phyloP scores from a whole-genome alignment of 2,797 vertebrate species.

The Arnoldichthys spilopterus region DNA sequence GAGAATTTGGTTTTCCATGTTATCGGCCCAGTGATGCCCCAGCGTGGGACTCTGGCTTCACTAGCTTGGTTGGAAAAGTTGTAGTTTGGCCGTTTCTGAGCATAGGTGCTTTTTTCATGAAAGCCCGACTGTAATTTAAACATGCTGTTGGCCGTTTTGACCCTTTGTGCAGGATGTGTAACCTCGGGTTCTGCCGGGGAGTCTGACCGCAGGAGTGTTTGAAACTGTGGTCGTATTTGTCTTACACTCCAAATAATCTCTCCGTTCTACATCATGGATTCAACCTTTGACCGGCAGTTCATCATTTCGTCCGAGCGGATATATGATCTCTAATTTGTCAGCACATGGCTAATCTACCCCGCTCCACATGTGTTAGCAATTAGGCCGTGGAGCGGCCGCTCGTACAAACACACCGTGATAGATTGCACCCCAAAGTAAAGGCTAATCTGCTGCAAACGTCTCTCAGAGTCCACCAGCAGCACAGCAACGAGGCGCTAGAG shows the following conservation, averaged over 20 bases:
- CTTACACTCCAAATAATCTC: conserved; percentile 58
- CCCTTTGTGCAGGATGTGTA: neutral
- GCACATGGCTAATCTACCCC: conserved; percentile 40
- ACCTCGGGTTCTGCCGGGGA: neutral
- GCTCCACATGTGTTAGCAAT: conserved; percentile 62
- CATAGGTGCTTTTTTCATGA: neutral
- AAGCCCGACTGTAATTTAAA: neutral
- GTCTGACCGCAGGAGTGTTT: neutral
- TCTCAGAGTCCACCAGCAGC: neutral
- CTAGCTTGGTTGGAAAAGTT: neutral
- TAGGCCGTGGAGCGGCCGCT: conserved; percentile 40
- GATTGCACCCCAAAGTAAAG: conserved; percentile 38
- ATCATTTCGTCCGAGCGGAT: conserved; percentile 59
- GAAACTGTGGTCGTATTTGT: conserved; percentile 21
- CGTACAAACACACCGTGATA: conserved; percentile 52
- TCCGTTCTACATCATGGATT: conserved; percentile 46
- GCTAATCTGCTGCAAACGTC: conserved; percentile 24
- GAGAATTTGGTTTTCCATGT: too few relatives aligned
- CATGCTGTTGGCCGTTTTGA: neutral
- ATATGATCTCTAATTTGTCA: conserved; percentile 63
- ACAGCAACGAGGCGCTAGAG: too few relatives aligned
- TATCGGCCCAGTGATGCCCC: too few relatives aligned
- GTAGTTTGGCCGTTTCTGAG: neutral
- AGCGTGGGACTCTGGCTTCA: too few relatives aligned
- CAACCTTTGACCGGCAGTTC: conserved; percentile 61